A percentile compares a stretch with the other conserved stretches of the same genome.
phyloP scores from a whole-genome alignment of 2,888 invertebrate genomes.

The Amblyjoppa fuscipennis region DNA sequence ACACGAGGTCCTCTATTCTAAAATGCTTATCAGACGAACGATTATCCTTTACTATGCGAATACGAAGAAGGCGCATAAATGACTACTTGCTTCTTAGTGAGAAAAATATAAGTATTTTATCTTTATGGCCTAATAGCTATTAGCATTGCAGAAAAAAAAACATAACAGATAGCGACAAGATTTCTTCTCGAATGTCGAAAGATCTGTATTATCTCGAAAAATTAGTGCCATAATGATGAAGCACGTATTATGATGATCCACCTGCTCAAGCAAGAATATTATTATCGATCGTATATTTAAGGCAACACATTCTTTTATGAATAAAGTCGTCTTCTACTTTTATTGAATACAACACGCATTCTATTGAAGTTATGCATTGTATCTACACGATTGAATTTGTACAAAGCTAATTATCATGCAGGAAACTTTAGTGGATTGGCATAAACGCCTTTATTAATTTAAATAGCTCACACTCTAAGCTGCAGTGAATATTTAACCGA shows the following conservation, averaged over 20 bases:
- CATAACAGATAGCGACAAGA: neutral
- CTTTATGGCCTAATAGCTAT: constrained; percentile 61
- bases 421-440: constrained; percentile 38
- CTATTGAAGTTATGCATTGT: constrained; percentile 57
- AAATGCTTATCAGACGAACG: too few species aligned
- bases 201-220: constrained; percentile 29
- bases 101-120: constrained; percentile 11
- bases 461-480: constrained; percentile 2
- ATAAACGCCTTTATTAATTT: neutral
- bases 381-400: constrained; percentile 66
- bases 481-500: constrained; percentile 42
- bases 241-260: neutral
- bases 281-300: constrained; percentile 18
- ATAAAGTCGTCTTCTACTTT: constrained; percentile 16
- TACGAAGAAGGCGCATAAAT: neutral
- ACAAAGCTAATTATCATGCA: constrained; percentile 69
- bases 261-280: constrained; percentile 18
- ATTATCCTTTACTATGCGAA: neutral
- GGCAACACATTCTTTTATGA: constrained; percentile 12
- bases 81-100: neutral
- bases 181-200: constrained; percentile 40
- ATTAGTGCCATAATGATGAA: constrained; percentile 40
- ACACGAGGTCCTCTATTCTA: neutral
- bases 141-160: constrained; percentile 30
- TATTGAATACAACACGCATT: constrained; percentile 15